Base-by-base conservation (phyloP, 1,140 invertebrate genomes). In the Cotesia glomerata region DNA sequence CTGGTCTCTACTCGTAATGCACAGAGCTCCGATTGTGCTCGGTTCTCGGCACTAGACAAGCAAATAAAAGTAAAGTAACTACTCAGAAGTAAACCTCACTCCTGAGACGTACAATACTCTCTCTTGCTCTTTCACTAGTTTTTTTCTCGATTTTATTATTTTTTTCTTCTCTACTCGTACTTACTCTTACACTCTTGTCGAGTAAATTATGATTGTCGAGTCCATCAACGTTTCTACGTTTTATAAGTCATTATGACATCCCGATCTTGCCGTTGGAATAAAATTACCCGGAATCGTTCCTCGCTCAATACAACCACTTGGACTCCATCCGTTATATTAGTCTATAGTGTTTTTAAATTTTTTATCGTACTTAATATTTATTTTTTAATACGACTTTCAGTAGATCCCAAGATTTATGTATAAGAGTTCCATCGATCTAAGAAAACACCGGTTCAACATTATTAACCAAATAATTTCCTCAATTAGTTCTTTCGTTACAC, bases 161-260 rank as follows among this genome's bases (percentile, higher is more conserved):
- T 26, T 26, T 3, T 26, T 26, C 26, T 26, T 39, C 36, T 39
- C 36, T 39, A 26, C n/a, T 14, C 51, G 61, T 69, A 59, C 65
- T 52, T 36, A 4, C 36, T 39, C 36, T 5, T n/a, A 13, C 51
- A 59, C 73, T 63, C 65, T 54, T 74, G 75, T 66, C 64, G 62
- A 69, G 75, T 66, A 76, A 77, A 76, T 77, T 76, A 77, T 72
- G 74, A 77, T 77, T 64, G 72, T 71, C 74, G 65, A 72, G 76
- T 72, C 62, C 76, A 76, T 77, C 74, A 74, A 71, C 70, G 74
- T 59, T 39, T 61, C 64, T 69, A 69, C 52, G 54, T 54, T 56
- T 69, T 39, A 59, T 69, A 69, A 69, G 45, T 68, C 51, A 68
- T 68, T 68, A 68, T 34, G 32, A 68, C 66, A 68, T n/a, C 51